Percentiles rank a stretch among this genome's conserved stretches.
These are phyloP conservation scores for Emydocephalus ijimae DNA, from an alignment of 2,113 vertebrate species.

Conservation along the genomic window DNA sequence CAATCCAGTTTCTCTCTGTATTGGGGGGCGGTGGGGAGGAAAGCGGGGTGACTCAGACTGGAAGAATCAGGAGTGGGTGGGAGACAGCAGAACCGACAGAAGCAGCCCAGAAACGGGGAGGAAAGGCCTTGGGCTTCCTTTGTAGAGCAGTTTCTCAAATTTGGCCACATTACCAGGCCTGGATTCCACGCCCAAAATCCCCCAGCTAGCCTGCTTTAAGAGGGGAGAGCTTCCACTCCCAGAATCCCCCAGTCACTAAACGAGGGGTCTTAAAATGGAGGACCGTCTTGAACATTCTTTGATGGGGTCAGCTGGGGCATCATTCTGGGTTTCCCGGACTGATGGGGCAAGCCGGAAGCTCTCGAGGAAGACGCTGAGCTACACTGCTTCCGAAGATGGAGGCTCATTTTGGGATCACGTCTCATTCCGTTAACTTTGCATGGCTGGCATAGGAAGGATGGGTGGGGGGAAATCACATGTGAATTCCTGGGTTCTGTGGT, in stretches of 20 bases:
- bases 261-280: too few species aligned
- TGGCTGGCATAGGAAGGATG: not conserved
- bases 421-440: not conserved
- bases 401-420: not conserved
- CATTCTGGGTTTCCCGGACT: not conserved
- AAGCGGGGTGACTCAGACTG: not conserved
- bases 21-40: not conserved
- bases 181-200: not conserved
- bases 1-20: not conserved
- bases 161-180: not conserved
- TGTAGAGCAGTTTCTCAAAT: not conserved
- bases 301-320: not conserved
- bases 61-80: not conserved
- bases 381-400: not conserved
- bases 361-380: not conserved
- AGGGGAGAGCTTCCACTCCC: too few species aligned
- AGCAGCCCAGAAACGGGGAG: not conserved
- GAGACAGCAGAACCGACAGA: not conserved
- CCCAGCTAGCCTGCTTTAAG: too few species aligned
- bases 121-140: fast-evolving
- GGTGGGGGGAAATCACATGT: not conserved
- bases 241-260: not conserved
- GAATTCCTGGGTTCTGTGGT: not conserved
- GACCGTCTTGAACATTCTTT: not conserved
- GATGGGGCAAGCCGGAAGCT: not conserved